Evolutionary conservation across 2,888 invertebrate genomes (phyloP).

Genomic region (Euclidia mi): DNA sequence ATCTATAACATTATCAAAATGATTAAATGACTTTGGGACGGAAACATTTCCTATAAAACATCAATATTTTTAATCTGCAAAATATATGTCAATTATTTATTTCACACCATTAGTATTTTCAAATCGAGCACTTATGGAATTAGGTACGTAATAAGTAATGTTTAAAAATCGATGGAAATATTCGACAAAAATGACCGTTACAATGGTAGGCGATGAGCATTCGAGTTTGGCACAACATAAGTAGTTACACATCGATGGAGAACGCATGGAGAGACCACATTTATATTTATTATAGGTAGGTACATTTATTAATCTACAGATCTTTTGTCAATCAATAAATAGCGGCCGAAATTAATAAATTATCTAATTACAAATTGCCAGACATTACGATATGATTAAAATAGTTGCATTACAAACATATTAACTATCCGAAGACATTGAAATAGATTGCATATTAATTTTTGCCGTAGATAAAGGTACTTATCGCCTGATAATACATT

Average conservation of each 20-base stretch:
- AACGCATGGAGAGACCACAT: conserved; percentile 38
- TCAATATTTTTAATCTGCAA: conserved; percentile 52
- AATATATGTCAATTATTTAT: conserved; percentile 33
- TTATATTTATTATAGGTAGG: conserved; percentile 19
- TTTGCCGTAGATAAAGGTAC: conserved; percentile 2
- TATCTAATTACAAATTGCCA: not conserved
- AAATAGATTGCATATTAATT: conserved; percentile 11
- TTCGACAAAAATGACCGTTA: conserved; percentile 42
- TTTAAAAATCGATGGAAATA: conserved; percentile 16
- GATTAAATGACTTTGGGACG: conserved; percentile 88
- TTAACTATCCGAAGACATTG: not conserved
- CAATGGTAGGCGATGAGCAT: conserved; percentile 46
- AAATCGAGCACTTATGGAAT: conserved; percentile 5
- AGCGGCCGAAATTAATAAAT: not conserved
- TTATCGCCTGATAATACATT: conserved; percentile 8
- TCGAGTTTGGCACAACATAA: conserved; percentile 61
- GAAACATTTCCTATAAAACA: conserved; percentile 83
- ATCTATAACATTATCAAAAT: conserved; percentile 72
- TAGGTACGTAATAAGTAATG: conserved; percentile 6
- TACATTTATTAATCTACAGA: conserved; percentile 40
- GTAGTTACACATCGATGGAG: conserved; percentile 39
- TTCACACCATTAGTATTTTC: conserved; percentile 31
- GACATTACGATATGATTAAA: not conserved
- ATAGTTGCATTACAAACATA: not conserved
- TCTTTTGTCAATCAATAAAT: conserved; percentile 5